Percentiles rank a stretch among this genome's conserved stretches.
These are phyloP conservation scores for Andrena chrysosceles DNA, from an alignment of 2,888 invertebrate genomes.

Conservation along the genomic window DNA sequence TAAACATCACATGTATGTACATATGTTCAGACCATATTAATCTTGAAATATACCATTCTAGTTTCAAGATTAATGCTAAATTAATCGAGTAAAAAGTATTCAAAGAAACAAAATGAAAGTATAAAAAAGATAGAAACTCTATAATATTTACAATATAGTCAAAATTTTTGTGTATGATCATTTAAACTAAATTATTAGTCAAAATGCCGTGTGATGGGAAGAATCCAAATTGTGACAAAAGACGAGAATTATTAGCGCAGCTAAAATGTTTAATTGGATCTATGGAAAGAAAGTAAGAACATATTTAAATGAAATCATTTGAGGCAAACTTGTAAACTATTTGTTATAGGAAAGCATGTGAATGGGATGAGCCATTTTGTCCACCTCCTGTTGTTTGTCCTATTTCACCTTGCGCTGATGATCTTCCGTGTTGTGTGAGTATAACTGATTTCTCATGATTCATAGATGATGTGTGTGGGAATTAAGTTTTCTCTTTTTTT, in stretches of 20 bases:
- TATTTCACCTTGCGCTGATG: slow-evolving; percentile 44
- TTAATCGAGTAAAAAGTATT: slow-evolving; percentile 33
- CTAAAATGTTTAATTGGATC: slow-evolving; percentile 81
- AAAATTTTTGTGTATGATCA: slow-evolving; percentile 40
- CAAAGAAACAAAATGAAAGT: slow-evolving; percentile 23
- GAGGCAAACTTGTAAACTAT: slow-evolving; percentile 8
- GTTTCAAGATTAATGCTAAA: slow-evolving; percentile 17
- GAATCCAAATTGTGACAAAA: slow-evolving; percentile 79
- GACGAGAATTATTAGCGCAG: slow-evolving; percentile 78
- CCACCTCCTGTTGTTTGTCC: slow-evolving; percentile 73
- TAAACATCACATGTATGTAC: not conserved
- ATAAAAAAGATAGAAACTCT: slow-evolving; percentile 32
- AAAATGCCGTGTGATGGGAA: slow-evolving; percentile 82
- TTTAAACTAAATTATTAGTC: slow-evolving; percentile 18
- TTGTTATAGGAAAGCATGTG: slow-evolving; percentile 79
- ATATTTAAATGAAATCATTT: not conserved
- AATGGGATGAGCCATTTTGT: slow-evolving; percentile 80
- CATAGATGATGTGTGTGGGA: not conserved
- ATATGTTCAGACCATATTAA: slow-evolving; percentile 34
- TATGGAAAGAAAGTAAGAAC: slow-evolving; percentile 80
- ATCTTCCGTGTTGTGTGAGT: slow-evolving; percentile 74
- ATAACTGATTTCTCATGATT: slow-evolving; percentile 3
- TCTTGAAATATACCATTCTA: slow-evolving; percentile 20
- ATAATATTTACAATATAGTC: slow-evolving; percentile 10
- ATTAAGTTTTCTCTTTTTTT: no score